These are phyloP conservation scores for Hybognathus amarus DNA, from an alignment of 2,797 vertebrate species.

Conservation along the genomic window DNA sequence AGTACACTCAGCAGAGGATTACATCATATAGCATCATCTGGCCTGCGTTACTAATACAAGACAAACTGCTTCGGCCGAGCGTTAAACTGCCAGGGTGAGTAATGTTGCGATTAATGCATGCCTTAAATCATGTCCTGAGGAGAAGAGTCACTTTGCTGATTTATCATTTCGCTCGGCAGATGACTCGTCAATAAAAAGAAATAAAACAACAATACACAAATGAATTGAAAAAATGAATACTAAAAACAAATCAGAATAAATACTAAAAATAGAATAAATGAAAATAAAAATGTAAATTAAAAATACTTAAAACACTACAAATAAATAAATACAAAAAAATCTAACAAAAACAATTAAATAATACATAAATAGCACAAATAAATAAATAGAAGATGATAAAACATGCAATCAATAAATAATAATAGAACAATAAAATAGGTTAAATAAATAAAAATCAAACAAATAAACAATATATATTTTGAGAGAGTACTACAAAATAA, in stretches of 20 bases:
- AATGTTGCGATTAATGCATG: background rate
- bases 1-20: background rate
- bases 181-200: background rate
- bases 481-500: too few relatives aligned
- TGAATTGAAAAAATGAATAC: background rate
- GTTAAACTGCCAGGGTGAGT: background rate
- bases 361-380: background rate
- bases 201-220: background rate
- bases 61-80: background rate
- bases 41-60: background rate
- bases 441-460: too few relatives aligned
- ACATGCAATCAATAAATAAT: background rate
- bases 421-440: background rate
- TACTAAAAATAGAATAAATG: background rate
- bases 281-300: background rate
- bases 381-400: background rate
- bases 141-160: background rate
- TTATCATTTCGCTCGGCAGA: background rate
- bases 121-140: background rate
- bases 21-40: background rate
- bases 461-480: background rate
- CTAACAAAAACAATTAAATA: background rate
- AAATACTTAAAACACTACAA: too few relatives aligned
- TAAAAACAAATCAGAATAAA: background rate
- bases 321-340: background rate